Conservation (phyloP, 2,113 vertebrate species). For the Poeciliopsis retropinna region DNA sequence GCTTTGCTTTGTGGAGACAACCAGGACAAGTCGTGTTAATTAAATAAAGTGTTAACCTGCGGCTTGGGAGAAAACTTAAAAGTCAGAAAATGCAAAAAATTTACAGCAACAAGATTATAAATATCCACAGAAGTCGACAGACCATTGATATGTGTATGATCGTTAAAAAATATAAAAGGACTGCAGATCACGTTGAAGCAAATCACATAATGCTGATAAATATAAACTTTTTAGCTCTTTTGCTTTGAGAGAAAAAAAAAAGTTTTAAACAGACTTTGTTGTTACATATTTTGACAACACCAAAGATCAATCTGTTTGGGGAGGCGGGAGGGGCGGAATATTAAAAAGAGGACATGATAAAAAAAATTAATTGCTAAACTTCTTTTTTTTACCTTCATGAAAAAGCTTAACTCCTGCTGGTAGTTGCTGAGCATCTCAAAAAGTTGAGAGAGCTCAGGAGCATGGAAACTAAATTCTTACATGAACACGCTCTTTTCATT, state of each 20-base stretch:
- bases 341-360: background rate
- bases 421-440: background rate
- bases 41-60: background rate
- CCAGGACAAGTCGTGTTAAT: background rate
- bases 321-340: too few species aligned
- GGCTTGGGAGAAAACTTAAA: background rate
- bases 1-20: conserved; percentile 83
- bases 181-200: background rate
- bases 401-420: too few species aligned
- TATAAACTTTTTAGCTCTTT: background rate
- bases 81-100: background rate
- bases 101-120: background rate
- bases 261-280: background rate
- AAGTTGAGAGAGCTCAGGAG: too few species aligned
- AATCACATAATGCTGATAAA: background rate
- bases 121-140: background rate
- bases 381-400: too few species aligned
- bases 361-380: background rate
- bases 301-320: background rate
- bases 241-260: background rate
- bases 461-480: background rate
- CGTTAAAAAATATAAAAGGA: background rate
- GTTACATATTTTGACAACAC: background rate
- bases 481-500: background rate
- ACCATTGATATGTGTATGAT: background rate